Conservation (phyloP, 2,113 vertebrate genomes). For the Oenanthe melanoleuca region DNA sequence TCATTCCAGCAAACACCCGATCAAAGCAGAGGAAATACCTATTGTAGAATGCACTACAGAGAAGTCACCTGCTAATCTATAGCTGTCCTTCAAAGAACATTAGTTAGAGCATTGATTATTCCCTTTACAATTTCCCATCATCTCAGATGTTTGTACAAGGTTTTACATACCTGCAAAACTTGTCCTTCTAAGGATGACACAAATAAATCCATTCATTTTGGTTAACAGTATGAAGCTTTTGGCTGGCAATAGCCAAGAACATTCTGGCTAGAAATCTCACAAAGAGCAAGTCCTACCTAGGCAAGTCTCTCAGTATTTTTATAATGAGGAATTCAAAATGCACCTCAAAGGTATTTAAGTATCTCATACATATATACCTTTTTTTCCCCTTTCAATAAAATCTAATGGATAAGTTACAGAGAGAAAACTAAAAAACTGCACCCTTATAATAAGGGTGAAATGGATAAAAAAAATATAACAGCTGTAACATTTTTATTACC, state of each 20-base stretch:
- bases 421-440: not conserved
- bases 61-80: not conserved
- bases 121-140: not conserved
- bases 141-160: not conserved
- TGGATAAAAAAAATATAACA: not conserved
- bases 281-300: not conserved
- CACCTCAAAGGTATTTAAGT: not conserved
- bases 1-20: not conserved
- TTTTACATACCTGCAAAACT: conserved; percentile 61
- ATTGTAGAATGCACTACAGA: not conserved
- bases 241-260: not conserved
- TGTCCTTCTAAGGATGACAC: conserved; percentile 39
- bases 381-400: not conserved
- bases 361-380: not conserved
- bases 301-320: not conserved
- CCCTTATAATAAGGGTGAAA: not conserved
- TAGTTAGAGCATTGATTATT: not conserved
- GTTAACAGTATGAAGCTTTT: not conserved
- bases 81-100: not conserved
- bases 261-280: not conserved
- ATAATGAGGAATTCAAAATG: not conserved
- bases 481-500: not conserved
- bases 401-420: not conserved
- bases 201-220: conserved; percentile 34
- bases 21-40: not conserved